Percentiles rank a stretch among this genome's conserved stretches.
Conservation (phyloP, 1,140 invertebrate species). For the Cydia strobilella region DNA sequence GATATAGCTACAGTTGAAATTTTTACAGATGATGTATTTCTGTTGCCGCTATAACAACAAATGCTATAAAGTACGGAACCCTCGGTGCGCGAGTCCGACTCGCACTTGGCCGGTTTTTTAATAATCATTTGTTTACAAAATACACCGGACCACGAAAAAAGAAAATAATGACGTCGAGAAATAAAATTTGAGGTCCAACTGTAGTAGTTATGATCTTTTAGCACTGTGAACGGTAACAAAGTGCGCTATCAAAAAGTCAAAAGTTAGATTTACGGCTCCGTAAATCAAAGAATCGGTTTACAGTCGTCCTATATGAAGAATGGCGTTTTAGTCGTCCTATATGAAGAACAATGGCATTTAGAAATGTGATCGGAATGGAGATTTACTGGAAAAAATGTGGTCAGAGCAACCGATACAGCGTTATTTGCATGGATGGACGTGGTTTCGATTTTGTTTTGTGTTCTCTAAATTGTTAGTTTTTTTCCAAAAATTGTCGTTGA, state of each 20-base stretch:
- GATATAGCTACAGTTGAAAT: no score
- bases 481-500: background rate
- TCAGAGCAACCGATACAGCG: background rate
- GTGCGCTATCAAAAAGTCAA: conserved; percentile 3
- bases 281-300: conserved; percentile 27
- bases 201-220: background rate
- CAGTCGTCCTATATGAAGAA: conserved; percentile 11
- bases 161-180: no score
- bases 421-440: background rate
- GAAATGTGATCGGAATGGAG: conserved; percentile 4
- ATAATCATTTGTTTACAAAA: no score
- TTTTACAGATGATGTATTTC: no score
- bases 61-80: no score
- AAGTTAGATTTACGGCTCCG: conserved; percentile 3
- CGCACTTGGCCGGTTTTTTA: no score
- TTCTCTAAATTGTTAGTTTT: background rate
- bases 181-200: no score
- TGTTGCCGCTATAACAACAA: no score
- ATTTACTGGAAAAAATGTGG: background rate
- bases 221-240: background rate
- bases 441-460: background rate
- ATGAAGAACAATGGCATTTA: conserved; percentile 15
- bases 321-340: background rate
- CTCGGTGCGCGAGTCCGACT: no score
- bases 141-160: no score